Conservation (phyloP, 2,888 invertebrate species). For the Hanleya hanleyi region DNA sequence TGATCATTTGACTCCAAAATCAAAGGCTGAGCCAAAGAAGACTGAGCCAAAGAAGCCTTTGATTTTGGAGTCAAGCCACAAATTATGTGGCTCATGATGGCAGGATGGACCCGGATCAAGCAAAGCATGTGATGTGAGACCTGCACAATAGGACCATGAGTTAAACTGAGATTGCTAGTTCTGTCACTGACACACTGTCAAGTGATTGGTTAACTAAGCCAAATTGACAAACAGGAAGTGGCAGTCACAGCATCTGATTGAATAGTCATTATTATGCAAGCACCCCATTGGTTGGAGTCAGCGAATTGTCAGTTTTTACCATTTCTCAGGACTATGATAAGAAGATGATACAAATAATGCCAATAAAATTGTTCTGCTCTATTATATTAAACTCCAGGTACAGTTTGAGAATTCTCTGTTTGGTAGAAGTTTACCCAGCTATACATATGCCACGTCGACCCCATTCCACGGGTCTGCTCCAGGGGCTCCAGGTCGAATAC, state of each 20-base stretch:
- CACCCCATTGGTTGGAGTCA: too few relatives aligned
- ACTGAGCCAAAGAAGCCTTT: too few relatives aligned
- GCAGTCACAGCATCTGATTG: too few relatives aligned
- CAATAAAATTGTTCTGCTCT: not conserved
- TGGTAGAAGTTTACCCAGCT: conserved; percentile 45
- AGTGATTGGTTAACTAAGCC: not conserved
- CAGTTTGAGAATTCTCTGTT: conserved; percentile 37
- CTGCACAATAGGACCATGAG: not conserved
- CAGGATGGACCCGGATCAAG: too few relatives aligned
- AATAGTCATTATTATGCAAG: too few relatives aligned
- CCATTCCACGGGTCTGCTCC: conserved; percentile 46
- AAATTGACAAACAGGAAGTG: too few relatives aligned
- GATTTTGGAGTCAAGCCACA: too few relatives aligned
- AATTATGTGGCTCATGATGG: too few relatives aligned
- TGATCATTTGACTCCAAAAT: too few relatives aligned
- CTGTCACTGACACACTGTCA: not conserved
- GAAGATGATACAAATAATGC: too few relatives aligned
- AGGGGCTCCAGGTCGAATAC: not conserved
- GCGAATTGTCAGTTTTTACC: not conserved
- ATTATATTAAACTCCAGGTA: not conserved
- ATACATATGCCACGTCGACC: conserved; percentile 62
- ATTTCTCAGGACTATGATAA: not conserved
- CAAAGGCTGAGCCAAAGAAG: too few relatives aligned
- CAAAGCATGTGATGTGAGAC: too few relatives aligned
- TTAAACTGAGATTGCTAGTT: not conserved